These are phyloP conservation scores for Heteromurus nitidus DNA, from an alignment of 2,888 invertebrate species.

Conservation along the genomic window DNA sequence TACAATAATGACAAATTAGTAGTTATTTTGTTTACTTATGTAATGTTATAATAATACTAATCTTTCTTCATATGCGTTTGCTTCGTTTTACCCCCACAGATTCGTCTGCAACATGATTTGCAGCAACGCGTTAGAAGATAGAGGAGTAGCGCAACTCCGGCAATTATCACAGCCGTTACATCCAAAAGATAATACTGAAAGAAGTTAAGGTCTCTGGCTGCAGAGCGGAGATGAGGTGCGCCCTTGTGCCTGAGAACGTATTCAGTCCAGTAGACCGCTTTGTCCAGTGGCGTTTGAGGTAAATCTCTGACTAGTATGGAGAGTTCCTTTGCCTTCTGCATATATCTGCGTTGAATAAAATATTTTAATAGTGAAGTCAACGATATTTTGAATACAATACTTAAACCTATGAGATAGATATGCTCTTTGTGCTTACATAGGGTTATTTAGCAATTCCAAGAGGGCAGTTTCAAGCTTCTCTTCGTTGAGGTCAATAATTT, in stretches of 20 bases:
- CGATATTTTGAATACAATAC: too few species aligned
- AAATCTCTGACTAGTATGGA: constrained; percentile 29
- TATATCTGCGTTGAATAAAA: constrained; percentile 17
- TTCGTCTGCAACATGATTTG: constrained; percentile 8
- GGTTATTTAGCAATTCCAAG: constrained; percentile 62
- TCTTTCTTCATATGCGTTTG: constrained; percentile 29
- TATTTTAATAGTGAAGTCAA: neutral
- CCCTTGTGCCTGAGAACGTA: constrained; percentile 74
- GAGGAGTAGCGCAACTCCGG: neutral
- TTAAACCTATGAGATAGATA: too few species aligned
- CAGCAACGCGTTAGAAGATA: neutral
- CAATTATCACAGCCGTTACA: constrained; percentile 25
- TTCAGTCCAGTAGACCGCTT: constrained; percentile 40
- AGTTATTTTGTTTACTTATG: neutral
- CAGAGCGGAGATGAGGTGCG: constrained; percentile 64
- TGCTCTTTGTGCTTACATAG: neutral
- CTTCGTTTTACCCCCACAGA: constrained; percentile 9
- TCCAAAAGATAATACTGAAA: constrained; percentile 51
- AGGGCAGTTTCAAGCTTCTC: constrained; percentile 74
- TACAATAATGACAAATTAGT: too few species aligned
- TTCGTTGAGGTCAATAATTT: constrained; percentile 77
- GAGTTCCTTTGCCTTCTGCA: constrained; percentile 17
- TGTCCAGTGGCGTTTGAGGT: constrained; percentile 40
- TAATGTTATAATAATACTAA: neutral
- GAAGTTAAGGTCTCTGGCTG: constrained; percentile 51